These are phyloP conservation scores for Drosophila lacteicornis DNA, from an alignment of 1,140 invertebrate species.

Conservation along the genomic window DNA sequence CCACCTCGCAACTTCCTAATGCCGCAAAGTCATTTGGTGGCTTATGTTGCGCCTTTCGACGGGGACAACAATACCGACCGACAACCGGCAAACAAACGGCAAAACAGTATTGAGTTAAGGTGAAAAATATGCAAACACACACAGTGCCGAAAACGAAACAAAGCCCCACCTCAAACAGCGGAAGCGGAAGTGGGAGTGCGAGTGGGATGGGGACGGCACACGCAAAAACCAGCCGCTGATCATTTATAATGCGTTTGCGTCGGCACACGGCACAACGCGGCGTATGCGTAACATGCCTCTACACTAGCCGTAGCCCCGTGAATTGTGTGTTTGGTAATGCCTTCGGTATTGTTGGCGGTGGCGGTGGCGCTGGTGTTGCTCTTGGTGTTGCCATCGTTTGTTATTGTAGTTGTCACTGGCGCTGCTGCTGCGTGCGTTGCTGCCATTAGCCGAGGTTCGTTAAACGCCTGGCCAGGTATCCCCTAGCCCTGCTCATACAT, in stretches of 20 bases:
- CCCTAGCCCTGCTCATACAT: background rate
- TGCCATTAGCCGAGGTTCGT: slow-evolving; percentile 66
- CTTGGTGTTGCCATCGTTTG: slow-evolving; percentile 10
- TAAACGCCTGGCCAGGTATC: slow-evolving; percentile 61
- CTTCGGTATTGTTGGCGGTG: slow-evolving; percentile 9
- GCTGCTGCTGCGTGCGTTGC: slow-evolving; percentile 52
- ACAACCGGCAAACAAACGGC: slow-evolving; percentile 20
- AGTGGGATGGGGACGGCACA: slow-evolving; percentile 16
- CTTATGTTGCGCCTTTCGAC: slow-evolving; percentile 56
- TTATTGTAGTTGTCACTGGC: slow-evolving; percentile 25
- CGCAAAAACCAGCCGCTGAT: slow-evolving; percentile 47
- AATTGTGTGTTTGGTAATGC: slow-evolving; percentile 59
- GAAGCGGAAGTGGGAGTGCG: slow-evolving; percentile 26
- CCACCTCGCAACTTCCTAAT: slow-evolving; percentile 59
- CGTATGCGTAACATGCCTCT: slow-evolving; percentile 74
- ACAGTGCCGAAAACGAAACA: slow-evolving; percentile 40
- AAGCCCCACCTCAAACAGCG: background rate
- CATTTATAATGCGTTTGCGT: slow-evolving; percentile 70
- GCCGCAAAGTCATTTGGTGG: slow-evolving; percentile 79
- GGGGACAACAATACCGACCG: slow-evolving; percentile 28
- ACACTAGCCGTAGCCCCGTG: slow-evolving; percentile 35
- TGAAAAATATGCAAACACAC: slow-evolving; percentile 61
- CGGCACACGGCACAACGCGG: slow-evolving; percentile 63
- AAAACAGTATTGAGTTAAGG: slow-evolving; percentile 54
- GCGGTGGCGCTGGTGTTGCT: background rate